Evolutionary conservation across 92 coral and sea anemone species (phyloP), one percentile per base, ranked within the genome.

Genomic region (Heteractis magnifica): DNA sequence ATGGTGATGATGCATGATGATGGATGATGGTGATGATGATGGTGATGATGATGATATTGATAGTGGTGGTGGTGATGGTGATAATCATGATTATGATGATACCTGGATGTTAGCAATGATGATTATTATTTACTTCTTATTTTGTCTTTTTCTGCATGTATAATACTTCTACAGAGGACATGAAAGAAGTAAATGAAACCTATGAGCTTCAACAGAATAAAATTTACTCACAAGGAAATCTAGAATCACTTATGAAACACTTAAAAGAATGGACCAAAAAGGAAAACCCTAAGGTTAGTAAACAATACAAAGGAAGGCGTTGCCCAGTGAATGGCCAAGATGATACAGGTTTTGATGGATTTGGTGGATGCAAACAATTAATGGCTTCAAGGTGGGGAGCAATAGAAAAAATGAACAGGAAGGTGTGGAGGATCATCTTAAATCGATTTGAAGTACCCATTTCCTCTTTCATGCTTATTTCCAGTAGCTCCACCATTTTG

Each of bases 211-310:
- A 92, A 64, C 87, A 85, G 59, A 89, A 86, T n/a, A 86, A 81
- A 60, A 89, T 86, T 19, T 97, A 94, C 68, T 91, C 98, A 21
- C 88, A 91, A 77, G 99, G 99, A 81, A 94, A 97, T 82, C 71
- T 86, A 79, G 79, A 78, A 71, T 91, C 89, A 49, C 89, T 97
- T 26, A 85, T 87, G 85, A 53, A 79, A 81, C 92, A 88, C 84
- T 77, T 97, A 9, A 78, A 84, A 52, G 85, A 74, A 84, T 85
- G 89, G 58, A 89, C 94, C 56, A 79, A 52, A 16, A 94, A 92
- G 82, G 87, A 88, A 14, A 64, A 89, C 12, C 94, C 94, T 6
- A 92, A 88, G 93, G 99, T 96, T 83, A n/a, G 77, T 51, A 12
- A 50, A 49, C 13, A 52, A 4, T 18, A 21, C 72, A 64, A 0